Conservation (phyloP, 1,140 invertebrate genomes). For the Drosophila ananassae region DNA sequence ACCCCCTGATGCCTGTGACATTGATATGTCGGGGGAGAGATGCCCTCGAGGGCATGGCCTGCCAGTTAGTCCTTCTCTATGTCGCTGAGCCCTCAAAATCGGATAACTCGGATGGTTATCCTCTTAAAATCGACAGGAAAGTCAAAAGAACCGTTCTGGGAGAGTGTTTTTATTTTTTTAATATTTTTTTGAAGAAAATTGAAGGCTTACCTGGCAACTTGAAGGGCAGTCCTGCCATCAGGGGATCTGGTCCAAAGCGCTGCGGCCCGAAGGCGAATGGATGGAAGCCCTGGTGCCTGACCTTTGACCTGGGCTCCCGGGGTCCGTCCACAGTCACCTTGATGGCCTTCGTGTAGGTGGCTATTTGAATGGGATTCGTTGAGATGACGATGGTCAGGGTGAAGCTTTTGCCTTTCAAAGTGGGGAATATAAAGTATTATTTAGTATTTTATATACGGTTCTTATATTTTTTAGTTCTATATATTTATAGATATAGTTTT, state of each 20-base stretch:
- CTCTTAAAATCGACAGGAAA: background rate
- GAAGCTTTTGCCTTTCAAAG: constrained; percentile 96
- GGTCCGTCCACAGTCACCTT: constrained; percentile 99
- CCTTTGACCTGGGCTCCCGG: constrained; percentile 97
- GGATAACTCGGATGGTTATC: background rate
- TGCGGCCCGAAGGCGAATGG: constrained; percentile 93
- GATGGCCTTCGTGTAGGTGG: constrained; percentile 97
- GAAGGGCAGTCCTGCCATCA: constrained; percentile 91
- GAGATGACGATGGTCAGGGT: constrained; percentile 97
- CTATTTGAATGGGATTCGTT: constrained; percentile 95
- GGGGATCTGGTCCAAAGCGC: constrained; percentile 91
- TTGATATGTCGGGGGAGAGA: constrained; percentile 40
- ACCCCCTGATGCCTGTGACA: constrained; percentile 25
- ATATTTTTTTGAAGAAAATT: too few relatives aligned
- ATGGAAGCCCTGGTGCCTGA: constrained; percentile 93
- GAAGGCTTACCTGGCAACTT: constrained; percentile 89
- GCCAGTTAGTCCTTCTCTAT: background rate
- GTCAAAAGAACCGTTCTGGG: background rate
- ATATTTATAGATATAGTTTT: background rate
- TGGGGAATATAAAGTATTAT: too few relatives aligned
- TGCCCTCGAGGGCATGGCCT: constrained; percentile 55
- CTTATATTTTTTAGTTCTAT: background rate
- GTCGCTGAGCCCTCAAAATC: background rate
- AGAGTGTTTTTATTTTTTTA: too few relatives aligned
- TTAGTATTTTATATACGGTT: background rate